A percentile compares a stretch with the other conserved stretches of the same genome.
Conservation (phyloP, 1,140 invertebrate species). For the Trypoxylus dichotomus region DNA sequence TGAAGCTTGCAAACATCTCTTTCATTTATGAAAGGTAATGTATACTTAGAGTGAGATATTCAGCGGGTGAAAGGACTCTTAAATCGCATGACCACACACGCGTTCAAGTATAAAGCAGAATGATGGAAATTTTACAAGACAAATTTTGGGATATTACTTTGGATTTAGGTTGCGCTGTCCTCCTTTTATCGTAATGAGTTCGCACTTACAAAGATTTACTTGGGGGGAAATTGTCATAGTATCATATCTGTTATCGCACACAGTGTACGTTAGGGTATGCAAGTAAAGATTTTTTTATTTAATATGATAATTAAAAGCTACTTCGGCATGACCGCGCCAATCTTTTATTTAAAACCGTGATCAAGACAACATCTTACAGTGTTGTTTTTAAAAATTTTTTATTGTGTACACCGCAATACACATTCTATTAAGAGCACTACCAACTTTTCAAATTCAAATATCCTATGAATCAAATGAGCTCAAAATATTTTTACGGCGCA, state of each 20-base stretch:
- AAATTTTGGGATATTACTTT: background rate
- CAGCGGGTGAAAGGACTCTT: slow-evolving; percentile 1
- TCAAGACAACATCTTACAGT: too few relatives aligned
- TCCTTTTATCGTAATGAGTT: background rate
- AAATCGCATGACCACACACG: slow-evolving; percentile 10
- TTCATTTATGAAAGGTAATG: background rate
- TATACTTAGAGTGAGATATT: background rate
- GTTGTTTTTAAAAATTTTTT: too few relatives aligned
- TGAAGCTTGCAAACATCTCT: background rate
- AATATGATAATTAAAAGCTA: too few relatives aligned
- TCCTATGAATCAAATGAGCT: too few relatives aligned
- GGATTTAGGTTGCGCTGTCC: background rate
- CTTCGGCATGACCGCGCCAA: too few relatives aligned
- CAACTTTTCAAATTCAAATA: too few relatives aligned
- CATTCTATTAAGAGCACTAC: too few relatives aligned
- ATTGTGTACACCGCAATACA: too few relatives aligned
- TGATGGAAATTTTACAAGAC: background rate
- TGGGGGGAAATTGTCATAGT: background rate
- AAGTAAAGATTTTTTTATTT: too few relatives aligned
- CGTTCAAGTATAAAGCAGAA: slow-evolving; percentile 7
- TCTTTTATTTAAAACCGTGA: too few relatives aligned
- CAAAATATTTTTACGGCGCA: too few relatives aligned
- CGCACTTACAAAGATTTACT: background rate
- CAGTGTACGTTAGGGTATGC: too few relatives aligned
- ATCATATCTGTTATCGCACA: background rate